Base-by-base conservation (phyloP, 2,888 invertebrate genomes). In the Chrysina gloriosa region DNA sequence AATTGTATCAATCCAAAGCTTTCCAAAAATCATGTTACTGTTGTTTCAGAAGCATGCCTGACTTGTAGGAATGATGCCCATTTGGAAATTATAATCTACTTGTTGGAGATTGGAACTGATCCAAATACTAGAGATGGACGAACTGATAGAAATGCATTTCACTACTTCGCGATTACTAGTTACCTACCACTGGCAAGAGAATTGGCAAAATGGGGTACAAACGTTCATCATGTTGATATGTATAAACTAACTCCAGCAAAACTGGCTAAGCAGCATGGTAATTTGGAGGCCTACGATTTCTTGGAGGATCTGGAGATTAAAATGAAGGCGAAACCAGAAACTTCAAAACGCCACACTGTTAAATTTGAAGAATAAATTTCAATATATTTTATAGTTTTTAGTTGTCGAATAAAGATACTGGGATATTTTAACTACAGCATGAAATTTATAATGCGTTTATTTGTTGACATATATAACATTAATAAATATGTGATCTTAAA, bases 111-210 rank as follows among this genome's bases (percentile, higher is more conserved):
- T 36, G 85, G 84, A 9, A 84, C 82, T 4, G 16, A 77, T 31
- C 75, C 85, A 2, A 82, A 85, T 61, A 84, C 84, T 65, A 78
- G 79, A 1, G 75, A 79, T 1, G 82, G 81, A 0, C 83, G 84
- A 1, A 85, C 84, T 0, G 81, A 83, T 6, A 81, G 85, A 9
- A 86, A 85, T 72, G 83, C 85, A 0, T 75, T 87, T 36, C 86
- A 87, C 75, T 84, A 85, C 69, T 85, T 85, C 9, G 86, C 86
- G 1, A 84, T 86, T 81, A 83, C 83, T 68, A 83, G 85, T 69
- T 85, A 85, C 69, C 77, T 79, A 39, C 73, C 71, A 1, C 79
- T 86, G 0, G 84, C 84, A 14, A 67, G 70, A 3, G 74, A 83
- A 36, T 79, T 86, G 4, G 65, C 84, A 1, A 72, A 79, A 0